A percentile compares a stretch with the other conserved stretches of the same genome.
Conservation (phyloP, 2,888 invertebrate species). For the Tenthredo distinguenda region DNA sequence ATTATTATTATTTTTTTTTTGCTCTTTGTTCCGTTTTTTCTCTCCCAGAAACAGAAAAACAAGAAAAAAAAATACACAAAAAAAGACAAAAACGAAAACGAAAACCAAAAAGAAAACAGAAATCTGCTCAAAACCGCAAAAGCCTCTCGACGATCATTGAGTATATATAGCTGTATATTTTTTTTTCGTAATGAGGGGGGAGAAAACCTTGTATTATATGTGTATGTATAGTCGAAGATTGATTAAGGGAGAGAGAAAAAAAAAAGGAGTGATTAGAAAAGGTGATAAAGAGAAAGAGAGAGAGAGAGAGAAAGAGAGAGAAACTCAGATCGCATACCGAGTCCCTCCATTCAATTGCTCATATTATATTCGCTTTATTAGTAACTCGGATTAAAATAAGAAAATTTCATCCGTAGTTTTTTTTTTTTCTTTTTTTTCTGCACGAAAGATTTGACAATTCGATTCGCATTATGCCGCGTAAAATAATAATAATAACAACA, state of each 20-base stretch:
- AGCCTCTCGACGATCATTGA: background rate
- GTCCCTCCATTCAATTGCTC: constrained; percentile 18
- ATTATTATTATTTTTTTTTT: background rate
- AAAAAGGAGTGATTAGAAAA: background rate
- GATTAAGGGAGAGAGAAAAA: background rate
- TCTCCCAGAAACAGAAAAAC: background rate
- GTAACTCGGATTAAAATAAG: background rate
- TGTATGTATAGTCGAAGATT: background rate
- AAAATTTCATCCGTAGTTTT: background rate
- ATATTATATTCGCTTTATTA: background rate
- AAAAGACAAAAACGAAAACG: background rate
- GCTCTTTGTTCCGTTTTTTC: background rate
- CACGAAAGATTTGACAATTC: constrained; percentile 2
- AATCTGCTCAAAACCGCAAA: background rate
- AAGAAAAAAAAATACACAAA: background rate
- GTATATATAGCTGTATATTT: background rate
- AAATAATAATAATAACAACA: background rate
- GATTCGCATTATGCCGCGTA: background rate
- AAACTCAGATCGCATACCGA: background rate
- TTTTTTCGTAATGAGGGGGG: background rate
- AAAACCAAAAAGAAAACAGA: background rate
- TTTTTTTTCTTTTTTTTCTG: background rate
- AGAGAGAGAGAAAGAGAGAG: background rate
- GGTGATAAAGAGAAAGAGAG: background rate
- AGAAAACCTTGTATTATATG: background rate